A percentile compares a stretch with the other conserved stretches of the same genome.
Evolutionary conservation across 2,888 invertebrate genomes (phyloP).

Genomic region (Tachina fera): DNA sequence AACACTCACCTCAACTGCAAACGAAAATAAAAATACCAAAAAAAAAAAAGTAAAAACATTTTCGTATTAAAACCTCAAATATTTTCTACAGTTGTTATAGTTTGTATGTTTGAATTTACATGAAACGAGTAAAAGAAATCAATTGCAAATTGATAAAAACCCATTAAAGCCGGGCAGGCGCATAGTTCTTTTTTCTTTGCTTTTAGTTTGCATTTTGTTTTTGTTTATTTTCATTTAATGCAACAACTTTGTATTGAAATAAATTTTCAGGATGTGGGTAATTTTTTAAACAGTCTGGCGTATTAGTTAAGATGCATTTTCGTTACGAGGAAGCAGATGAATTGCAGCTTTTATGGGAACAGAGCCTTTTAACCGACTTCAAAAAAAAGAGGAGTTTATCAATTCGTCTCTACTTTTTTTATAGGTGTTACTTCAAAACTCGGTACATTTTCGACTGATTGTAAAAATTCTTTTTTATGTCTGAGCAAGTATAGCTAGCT

Average conservation of each 20-base stretch:
- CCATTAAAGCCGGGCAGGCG: constrained; percentile 35
- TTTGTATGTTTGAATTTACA: constrained; percentile 38
- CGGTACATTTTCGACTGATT: too few relatives aligned
- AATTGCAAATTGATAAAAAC: constrained; percentile 29
- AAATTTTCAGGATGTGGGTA: constrained; percentile 22
- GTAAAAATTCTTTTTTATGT: too few relatives aligned
- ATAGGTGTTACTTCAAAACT: too few relatives aligned
- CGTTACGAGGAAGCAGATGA: too few relatives aligned
- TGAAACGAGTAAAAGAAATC: neutral
- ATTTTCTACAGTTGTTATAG: constrained; percentile 16
- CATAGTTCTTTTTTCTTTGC: constrained; percentile 7
- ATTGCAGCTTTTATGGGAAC: too few relatives aligned
- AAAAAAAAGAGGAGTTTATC: too few relatives aligned
- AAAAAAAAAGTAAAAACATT: constrained; percentile 7
- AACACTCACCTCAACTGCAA: constrained; percentile 15
- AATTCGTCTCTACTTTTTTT: too few relatives aligned
- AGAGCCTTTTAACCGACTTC: too few relatives aligned
- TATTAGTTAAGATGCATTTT: too few relatives aligned
- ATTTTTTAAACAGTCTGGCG: neutral
- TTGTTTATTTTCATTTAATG: neutral
- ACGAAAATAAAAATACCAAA: constrained; percentile 7
- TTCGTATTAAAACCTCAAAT: constrained; percentile 51
- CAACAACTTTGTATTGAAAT: constrained; percentile 12
- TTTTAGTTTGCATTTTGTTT: constrained; percentile 2
- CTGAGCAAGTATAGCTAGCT: too few relatives aligned